phyloP scores from a whole-genome alignment of 2,113 vertebrate species.

The Tupaia tana region DNA sequence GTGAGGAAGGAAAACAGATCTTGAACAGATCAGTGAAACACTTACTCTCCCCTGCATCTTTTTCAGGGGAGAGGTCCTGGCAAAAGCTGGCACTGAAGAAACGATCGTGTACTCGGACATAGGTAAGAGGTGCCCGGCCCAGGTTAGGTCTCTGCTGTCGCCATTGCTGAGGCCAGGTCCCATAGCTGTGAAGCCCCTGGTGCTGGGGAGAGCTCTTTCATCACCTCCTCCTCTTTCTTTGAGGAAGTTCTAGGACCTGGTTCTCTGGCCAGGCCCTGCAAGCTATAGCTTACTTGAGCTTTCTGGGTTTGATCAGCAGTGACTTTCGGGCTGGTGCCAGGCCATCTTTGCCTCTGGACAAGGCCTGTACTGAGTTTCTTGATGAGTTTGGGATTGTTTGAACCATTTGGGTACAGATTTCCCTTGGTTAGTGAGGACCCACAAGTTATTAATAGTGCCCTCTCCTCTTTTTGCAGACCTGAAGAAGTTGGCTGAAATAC shows the following conservation, averaged over 20 bases:
- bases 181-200: too few relatives aligned
- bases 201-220: background rate
- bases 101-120: conserved; percentile 93
- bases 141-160: background rate
- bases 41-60: conserved; percentile 47
- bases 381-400: background rate
- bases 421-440: background rate
- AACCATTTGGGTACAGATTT: background rate
- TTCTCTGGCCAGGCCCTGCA: background rate
- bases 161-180: background rate
- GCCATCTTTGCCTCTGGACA: background rate
- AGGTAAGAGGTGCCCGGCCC: conserved; percentile 86
- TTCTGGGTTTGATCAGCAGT: conserved; percentile 6
- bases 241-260: too few relatives aligned
- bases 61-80: conserved; percentile 96
- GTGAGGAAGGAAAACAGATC: background rate
- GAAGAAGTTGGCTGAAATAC: conserved; percentile 93
- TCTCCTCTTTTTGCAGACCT: conserved; percentile 89
- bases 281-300: background rate
- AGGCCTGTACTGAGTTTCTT: background rate
- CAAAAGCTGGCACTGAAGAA: conserved; percentile 93
- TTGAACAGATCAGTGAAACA: background rate
- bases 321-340: background rate
- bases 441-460: conserved; percentile 16
- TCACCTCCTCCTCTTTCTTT: background rate